Conservation (phyloP, 2,888 invertebrate genomes). For the Rhopalosiphum nymphaeae region DNA sequence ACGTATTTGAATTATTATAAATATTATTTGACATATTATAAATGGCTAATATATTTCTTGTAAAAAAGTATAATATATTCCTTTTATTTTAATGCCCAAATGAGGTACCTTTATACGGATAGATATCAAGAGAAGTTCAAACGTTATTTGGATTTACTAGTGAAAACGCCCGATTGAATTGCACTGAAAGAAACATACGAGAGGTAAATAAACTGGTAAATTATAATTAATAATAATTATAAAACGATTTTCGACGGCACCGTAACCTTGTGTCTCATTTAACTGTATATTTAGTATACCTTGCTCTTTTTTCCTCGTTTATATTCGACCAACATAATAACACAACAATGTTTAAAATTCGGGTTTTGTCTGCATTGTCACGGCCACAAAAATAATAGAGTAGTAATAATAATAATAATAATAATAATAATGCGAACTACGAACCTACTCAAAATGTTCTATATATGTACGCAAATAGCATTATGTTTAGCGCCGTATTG, state of each 20-base stretch:
- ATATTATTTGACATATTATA: background rate
- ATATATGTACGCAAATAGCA: background rate
- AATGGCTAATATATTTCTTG: background rate
- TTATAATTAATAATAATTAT: background rate
- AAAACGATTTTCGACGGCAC: background rate
- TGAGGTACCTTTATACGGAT: background rate
- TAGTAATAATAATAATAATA: background rate
- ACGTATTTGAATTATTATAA: background rate
- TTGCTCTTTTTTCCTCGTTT: background rate
- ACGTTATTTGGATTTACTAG: background rate
- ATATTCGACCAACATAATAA: background rate
- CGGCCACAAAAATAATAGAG: background rate
- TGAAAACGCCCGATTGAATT: background rate
- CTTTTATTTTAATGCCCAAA: background rate
- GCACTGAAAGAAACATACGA: background rate
- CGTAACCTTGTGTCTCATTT: background rate
- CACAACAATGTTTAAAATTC: background rate
- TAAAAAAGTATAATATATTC: background rate
- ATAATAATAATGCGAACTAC: background rate
- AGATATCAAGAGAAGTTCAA: background rate
- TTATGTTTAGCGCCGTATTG: background rate
- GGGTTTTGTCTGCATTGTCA: background rate
- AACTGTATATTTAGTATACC: background rate
- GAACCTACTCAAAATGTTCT: background rate
- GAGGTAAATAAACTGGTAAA: background rate